A percentile compares a stretch with the other conserved stretches of the same genome.
Evolutionary conservation across 2,113 vertebrate species (phyloP).

Genomic region (Cervus canadensis): DNA sequence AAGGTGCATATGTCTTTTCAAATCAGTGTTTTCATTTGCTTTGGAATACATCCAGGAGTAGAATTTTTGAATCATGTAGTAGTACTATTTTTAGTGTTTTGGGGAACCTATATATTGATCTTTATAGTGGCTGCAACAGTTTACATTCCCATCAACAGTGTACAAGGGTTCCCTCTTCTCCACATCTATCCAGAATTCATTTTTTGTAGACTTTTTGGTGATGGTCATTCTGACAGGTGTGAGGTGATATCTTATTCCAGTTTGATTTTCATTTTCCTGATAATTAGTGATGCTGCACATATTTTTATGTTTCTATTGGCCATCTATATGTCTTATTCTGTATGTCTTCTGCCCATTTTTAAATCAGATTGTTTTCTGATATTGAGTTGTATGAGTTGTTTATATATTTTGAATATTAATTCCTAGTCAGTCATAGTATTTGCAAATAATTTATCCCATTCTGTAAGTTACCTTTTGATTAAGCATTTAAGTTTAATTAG

Average conservation of each 20-base stretch:
- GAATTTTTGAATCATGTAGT: not conserved
- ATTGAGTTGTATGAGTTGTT: not conserved
- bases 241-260: not conserved
- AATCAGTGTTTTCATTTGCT: not conserved
- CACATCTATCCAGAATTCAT: not conserved
- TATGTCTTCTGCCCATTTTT: not conserved
- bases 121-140: not conserved
- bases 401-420: not conserved
- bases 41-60: not conserved
- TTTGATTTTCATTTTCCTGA: not conserved
- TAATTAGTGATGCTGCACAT: not conserved
- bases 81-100: not conserved
- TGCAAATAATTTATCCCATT: not conserved
- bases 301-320: not conserved
- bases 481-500: not conserved
- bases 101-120: not conserved
- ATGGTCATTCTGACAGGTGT: not conserved
- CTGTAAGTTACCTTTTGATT: not conserved
- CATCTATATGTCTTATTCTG: not conserved
- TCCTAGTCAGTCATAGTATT: not conserved
- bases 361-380: not conserved
- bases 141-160: not conserved
- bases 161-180: not conserved
- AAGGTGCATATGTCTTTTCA: not conserved
- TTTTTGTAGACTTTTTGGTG: not conserved